Base-by-base conservation (phyloP, 2,888 invertebrate genomes). In the Archaeoteleia sp. region DNA sequence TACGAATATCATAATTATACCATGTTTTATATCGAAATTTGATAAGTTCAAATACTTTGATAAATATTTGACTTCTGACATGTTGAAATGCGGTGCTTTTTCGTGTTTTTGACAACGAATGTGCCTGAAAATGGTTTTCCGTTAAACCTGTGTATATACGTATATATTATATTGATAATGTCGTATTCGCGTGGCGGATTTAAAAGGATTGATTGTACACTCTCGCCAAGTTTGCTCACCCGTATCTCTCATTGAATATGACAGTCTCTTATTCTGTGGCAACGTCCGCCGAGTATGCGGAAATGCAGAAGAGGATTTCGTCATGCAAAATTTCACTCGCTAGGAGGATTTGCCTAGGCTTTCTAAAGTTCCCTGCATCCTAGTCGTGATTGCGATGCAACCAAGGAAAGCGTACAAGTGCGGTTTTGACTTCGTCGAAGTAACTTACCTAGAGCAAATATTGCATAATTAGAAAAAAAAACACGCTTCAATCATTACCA, bases 371-470 rank as follows among this genome's bases (percentile, higher is more conserved):
- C 53, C 43, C 46, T 32, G 40, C 46, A 30, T 45, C 61, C 9
- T 40, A n/a, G 40, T 40, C 30, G 37, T 60, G 48, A 60, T 60
- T 60, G 45, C 45, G 25, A 60, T 60, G 60, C 42, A 60, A 49
- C 29, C 42, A 42, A 29, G 73, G 76, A 12, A 53, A 63, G 49
- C 77, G 79, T 62, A 72, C 76, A 13, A 74, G 76, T n/a, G 27
- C 46, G 60, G 74, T 65, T 27, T 73, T 75, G 23, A 72, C 76
- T 15, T 34, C 23, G 2, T 15, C 67, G 30, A 71, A 74, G 66
- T 60, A 63, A 42, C 53, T 61, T 12, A 42, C 29, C 39, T 40
- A 49, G 20, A 30, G 60, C 17, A 27, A 53, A 40, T 37, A 53
- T 15, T 53, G 65, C 29, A 46, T 29, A 3, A 39, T 63, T 1